Evolutionary conservation across 2,888 invertebrate genomes (phyloP).

Genomic region (Frankliniella fusca): DNA sequence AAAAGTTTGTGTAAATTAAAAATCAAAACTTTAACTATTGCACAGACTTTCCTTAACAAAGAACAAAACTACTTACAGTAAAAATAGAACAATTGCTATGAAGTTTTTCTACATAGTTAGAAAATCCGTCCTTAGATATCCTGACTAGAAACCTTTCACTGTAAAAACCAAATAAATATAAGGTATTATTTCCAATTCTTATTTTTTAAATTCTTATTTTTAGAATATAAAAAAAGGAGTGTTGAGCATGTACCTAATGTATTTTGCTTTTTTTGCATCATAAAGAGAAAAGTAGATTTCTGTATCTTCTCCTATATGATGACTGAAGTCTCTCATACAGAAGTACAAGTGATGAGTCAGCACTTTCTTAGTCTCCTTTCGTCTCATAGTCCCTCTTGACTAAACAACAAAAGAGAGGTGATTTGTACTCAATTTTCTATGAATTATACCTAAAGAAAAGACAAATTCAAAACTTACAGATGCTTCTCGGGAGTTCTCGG

Average conservation of each 20-base stretch:
- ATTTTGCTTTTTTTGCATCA: constrained; percentile 71
- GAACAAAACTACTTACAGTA: constrained; percentile 58
- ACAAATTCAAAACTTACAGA: constrained; percentile 45
- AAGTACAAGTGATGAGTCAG: constrained; percentile 77
- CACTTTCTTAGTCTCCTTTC: constrained; percentile 56
- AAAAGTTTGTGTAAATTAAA: constrained; percentile 30
- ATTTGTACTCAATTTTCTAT: constrained; percentile 9
- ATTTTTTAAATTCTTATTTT: constrained; percentile 16
- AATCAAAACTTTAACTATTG: not conserved
- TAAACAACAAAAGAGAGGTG: constrained; percentile 38
- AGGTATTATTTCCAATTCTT: constrained; percentile 7
- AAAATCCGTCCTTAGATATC: constrained; percentile 85
- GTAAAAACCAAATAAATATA: constrained; percentile 40
- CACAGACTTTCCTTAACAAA: constrained; percentile 36
- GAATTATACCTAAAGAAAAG: not conserved
- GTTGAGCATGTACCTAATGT: constrained; percentile 54
- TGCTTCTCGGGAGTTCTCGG: constrained; percentile 51
- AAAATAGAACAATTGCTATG: constrained; percentile 87
- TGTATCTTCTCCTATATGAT: constrained; percentile 80
- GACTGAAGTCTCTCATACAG: constrained; percentile 83
- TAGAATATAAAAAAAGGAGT: not conserved
- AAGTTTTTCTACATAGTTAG: constrained; percentile 80
- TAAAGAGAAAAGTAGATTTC: constrained; percentile 84
- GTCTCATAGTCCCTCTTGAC: constrained; percentile 56
- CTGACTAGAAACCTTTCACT: constrained; percentile 83